A percentile compares a stretch with the other conserved stretches of the same genome.
These are phyloP conservation scores for Rhabdophis nuchalis DNA, from an alignment of 2,797 vertebrate genomes.

Conservation along the genomic window DNA sequence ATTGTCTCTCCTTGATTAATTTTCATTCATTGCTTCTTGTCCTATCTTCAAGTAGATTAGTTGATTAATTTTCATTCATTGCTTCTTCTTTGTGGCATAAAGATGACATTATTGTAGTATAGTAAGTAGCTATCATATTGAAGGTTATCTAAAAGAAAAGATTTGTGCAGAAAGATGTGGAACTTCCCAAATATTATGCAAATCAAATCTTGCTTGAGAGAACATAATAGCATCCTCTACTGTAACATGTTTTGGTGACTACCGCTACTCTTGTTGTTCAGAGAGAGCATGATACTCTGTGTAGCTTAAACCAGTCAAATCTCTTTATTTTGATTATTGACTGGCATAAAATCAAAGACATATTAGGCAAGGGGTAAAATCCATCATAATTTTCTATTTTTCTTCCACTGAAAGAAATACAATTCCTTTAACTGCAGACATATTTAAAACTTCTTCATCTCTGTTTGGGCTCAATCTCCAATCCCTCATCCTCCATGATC, in stretches of 20 bases:
- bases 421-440: neutral
- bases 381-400: neutral
- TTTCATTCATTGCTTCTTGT: neutral
- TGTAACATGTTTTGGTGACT: neutral
- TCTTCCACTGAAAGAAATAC: neutral
- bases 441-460: neutral
- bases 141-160: neutral
- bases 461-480: neutral
- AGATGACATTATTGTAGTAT: neutral
- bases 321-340: neutral
- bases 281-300: neutral
- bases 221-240: too few species aligned
- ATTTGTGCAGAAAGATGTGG: neutral
- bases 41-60: too few species aligned
- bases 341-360: neutral
- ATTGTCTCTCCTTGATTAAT: neutral
- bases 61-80: too few species aligned
- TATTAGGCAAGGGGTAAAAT: neutral
- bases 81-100: neutral
- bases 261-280: neutral
- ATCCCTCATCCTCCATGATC: neutral
- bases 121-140: conserved; percentile 2
- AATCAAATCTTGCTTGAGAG: neutral
- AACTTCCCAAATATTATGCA: neutral
- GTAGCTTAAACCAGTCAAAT: neutral